Evolutionary conservation across 92 coral and sea anemone genomes (phyloP).

Genomic region (Epizoanthus ramosus): DNA sequence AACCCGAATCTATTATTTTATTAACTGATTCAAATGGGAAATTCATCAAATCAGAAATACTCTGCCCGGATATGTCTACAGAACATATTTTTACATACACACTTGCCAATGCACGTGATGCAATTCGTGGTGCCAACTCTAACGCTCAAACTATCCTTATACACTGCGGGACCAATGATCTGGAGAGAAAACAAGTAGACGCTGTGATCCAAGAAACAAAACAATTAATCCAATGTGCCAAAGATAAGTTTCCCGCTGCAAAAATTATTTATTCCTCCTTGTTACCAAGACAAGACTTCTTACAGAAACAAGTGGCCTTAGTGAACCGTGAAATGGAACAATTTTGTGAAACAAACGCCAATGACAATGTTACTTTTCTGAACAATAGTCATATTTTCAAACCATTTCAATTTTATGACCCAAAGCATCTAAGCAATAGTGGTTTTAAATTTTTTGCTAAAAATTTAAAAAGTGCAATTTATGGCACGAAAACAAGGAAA

Average conservation of each 20-base stretch:
- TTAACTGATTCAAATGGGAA: conserved; percentile 54
- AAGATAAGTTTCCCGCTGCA: conserved; percentile 17
- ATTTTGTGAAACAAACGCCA: conserved; percentile 5
- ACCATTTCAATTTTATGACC: conserved; percentile 31
- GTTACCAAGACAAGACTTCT: conserved; percentile 48
- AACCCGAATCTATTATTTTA: conserved; percentile 2
- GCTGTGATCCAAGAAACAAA: conserved; percentile 32
- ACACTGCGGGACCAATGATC: conserved; percentile 55
- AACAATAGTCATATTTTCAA: conserved; percentile 32
- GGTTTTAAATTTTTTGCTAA: conserved; percentile 45
- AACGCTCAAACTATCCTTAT: conserved; percentile 28
- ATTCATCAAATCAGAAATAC: conserved; percentile 5
- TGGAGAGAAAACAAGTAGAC: conserved; percentile 28
- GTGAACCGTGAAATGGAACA: conserved; percentile 29
- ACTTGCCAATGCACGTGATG: conserved; percentile 1
- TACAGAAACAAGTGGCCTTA: conserved; percentile 1
- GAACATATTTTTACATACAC: conserved; percentile 34
- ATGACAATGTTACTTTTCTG: conserved; percentile 15
- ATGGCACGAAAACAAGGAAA: conserved; percentile 30
- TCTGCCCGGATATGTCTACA: conserved; percentile 39
- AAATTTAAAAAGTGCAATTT: conserved; percentile 52
- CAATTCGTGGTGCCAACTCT: no score
- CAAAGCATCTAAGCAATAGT: conserved; percentile 41
- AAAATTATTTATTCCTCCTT: conserved; percentile 40
- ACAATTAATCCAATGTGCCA: conserved; percentile 8